These are phyloP conservation scores for Bombus huntii DNA, from an alignment of 1,140 invertebrate genomes.

Conservation along the genomic window DNA sequence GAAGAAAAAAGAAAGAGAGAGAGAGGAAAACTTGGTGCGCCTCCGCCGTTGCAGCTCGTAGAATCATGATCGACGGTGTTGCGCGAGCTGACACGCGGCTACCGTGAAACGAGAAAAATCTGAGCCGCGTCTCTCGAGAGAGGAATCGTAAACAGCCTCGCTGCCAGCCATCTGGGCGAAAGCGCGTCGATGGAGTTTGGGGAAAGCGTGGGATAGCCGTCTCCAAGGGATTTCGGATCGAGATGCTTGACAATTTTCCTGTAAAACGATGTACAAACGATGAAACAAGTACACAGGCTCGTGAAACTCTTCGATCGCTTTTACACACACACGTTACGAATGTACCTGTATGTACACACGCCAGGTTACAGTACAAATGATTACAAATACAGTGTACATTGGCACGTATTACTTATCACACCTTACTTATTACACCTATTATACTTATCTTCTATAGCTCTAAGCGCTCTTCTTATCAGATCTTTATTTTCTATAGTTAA, in stretches of 20 bases:
- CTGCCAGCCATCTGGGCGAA: constrained; percentile 6
- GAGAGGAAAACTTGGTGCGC: background rate
- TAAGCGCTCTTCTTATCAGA: too few species aligned
- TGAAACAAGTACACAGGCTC: too few species aligned
- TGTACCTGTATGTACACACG: too few species aligned
- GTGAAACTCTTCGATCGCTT: too few species aligned
- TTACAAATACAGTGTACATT: too few species aligned
- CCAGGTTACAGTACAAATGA: too few species aligned
- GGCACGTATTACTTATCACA: too few species aligned
- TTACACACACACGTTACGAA: too few species aligned
- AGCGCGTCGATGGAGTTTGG: background rate
- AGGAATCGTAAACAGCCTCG: constrained; percentile 4
- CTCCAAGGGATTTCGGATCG: background rate
- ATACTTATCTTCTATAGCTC: too few species aligned
- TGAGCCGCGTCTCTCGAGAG: background rate
- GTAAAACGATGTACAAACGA: too few species aligned
- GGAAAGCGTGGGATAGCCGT: background rate
- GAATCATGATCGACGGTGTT: constrained; percentile 48
- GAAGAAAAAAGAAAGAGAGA: background rate
- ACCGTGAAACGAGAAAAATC: constrained; percentile 28
- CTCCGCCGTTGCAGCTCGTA: background rate
- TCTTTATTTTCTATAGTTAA: too few species aligned
- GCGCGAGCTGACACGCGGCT: background rate
- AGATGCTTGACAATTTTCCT: background rate
- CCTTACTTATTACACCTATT: too few species aligned